A percentile compares a stretch with the other conserved stretches of the same genome.
Conservation (phyloP, 2,113 vertebrate genomes). For the Pollimyrus isidori region DNA sequence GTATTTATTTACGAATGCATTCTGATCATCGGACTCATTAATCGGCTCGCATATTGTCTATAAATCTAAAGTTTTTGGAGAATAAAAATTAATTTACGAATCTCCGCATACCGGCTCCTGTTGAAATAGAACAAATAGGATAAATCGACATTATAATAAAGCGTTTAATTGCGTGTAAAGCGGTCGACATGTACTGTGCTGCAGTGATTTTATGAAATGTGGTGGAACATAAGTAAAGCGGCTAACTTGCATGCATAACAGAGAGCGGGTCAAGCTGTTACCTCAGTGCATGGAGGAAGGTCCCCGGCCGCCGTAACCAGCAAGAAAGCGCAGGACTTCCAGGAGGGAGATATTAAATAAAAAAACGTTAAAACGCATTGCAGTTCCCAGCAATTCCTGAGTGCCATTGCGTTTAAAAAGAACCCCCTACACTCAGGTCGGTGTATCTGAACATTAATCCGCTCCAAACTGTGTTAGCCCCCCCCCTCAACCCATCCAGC, state of each 20-base stretch:
- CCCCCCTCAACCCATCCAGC: not conserved
- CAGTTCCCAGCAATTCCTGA: not conserved
- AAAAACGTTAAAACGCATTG: not conserved
- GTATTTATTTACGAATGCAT: not conserved
- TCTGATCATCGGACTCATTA: not conserved
- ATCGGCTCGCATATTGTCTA: not conserved
- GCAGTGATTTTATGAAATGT: not conserved
- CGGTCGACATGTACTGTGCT: not conserved
- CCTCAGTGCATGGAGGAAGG: slow-evolving; percentile 22
- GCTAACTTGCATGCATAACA: not conserved
- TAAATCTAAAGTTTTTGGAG: not conserved
- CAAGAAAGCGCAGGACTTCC: slow-evolving; percentile 7
- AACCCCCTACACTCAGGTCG: not conserved
- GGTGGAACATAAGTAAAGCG: not conserved
- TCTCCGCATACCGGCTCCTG: not conserved
- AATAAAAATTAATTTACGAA: not conserved
- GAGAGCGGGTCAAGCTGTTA: not conserved
- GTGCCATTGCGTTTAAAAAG: slow-evolving; percentile 11
- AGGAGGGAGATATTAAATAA: not conserved
- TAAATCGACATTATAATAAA: not conserved
- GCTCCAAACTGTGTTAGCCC: not conserved
- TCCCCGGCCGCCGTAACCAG: slow-evolving; percentile 8
- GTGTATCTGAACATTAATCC: not conserved
- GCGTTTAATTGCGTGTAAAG: not conserved
- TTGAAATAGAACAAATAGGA: not conserved